A percentile compares a stretch with the other conserved stretches of the same genome.
Evolutionary conservation across 2,888 invertebrate genomes (phyloP).

Genomic region (Brachycybe producta): DNA sequence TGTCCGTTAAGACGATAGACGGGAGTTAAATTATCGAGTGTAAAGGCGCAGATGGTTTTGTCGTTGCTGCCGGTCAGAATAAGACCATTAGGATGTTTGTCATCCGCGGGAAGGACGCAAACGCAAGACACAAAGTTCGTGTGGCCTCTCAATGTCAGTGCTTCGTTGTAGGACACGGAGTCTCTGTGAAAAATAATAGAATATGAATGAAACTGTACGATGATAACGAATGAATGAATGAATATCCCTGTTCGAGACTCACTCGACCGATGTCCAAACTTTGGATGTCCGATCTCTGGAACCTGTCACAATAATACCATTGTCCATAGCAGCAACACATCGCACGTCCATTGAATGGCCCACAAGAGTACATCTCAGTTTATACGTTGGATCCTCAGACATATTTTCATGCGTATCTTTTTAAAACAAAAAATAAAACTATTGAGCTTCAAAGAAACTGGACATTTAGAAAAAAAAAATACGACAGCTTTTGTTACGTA

Average conservation of each 20-base stretch:
- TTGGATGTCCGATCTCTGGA: slow-evolving; percentile 79
- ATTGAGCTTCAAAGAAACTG: too few relatives aligned
- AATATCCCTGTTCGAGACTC: slow-evolving; percentile 23
- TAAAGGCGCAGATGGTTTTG: slow-evolving; percentile 63
- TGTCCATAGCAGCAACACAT: slow-evolving; percentile 48
- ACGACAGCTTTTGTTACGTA: too few relatives aligned
- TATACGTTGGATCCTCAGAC: too few relatives aligned
- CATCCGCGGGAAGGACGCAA: slow-evolving; percentile 56
- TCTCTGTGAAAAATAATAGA: not conserved
- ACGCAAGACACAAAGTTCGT: slow-evolving; percentile 73
- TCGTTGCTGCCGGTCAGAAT: slow-evolving; percentile 85
- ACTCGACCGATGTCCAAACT: slow-evolving; percentile 59
- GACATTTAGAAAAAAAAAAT: too few relatives aligned
- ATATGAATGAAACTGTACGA: not conserved
- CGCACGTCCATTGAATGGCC: slow-evolving; percentile 81
- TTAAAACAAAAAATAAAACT: too few relatives aligned
- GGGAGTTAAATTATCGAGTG: slow-evolving; percentile 53
- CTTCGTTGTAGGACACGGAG: not conserved
- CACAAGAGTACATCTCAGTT: slow-evolving; percentile 59
- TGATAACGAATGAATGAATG: not conserved
- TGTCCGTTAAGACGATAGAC: slow-evolving; percentile 61
- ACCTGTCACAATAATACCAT: slow-evolving; percentile 65
- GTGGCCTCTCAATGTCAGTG: slow-evolving; percentile 47
- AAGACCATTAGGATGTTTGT: slow-evolving; percentile 56
- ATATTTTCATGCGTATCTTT: too few relatives aligned